Evolutionary conservation across 2,888 invertebrate species (phyloP).

Genomic region (Agrochola litura): DNA sequence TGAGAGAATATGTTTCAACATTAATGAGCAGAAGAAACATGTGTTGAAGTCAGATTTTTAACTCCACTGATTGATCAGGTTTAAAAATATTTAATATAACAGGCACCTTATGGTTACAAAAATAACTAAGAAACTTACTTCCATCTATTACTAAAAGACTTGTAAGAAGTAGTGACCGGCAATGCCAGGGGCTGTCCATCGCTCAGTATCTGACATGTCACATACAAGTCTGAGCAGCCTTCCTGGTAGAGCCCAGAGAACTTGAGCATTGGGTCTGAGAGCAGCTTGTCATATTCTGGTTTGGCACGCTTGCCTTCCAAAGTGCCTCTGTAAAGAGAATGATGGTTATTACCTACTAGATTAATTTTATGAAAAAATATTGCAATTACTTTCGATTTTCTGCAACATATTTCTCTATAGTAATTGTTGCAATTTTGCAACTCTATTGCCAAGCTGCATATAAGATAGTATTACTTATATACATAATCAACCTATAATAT

Average conservation of each 20-base stretch:
- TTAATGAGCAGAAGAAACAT: neutral
- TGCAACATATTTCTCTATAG: neutral
- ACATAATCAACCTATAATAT: too few species aligned
- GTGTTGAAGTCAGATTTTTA: neutral
- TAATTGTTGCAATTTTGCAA: too few species aligned
- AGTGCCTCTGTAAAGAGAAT: constrained; percentile 93
- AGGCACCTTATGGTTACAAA: too few species aligned
- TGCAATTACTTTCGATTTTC: neutral
- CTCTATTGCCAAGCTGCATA: neutral
- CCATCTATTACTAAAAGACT: constrained; percentile 97
- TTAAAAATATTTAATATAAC: neutral
- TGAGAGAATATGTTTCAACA: too few species aligned
- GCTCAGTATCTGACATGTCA: constrained; percentile 96
- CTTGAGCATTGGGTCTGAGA: constrained; percentile 96
- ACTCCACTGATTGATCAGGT: neutral
- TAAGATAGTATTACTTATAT: neutral
- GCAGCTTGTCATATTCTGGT: constrained; percentile 96
- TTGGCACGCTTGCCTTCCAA: constrained; percentile 97
- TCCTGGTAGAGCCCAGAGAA: constrained; percentile 97
- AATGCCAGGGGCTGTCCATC: constrained; percentile 95
- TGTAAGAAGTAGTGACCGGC: constrained; percentile 97
- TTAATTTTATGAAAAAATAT: neutral
- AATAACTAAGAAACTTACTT: constrained; percentile 91
- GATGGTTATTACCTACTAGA: neutral
- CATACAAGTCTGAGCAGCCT: constrained; percentile 96